Evolutionary conservation across 2,113 vertebrate genomes (phyloP).

Genomic region (Macaca nemestrina): DNA sequence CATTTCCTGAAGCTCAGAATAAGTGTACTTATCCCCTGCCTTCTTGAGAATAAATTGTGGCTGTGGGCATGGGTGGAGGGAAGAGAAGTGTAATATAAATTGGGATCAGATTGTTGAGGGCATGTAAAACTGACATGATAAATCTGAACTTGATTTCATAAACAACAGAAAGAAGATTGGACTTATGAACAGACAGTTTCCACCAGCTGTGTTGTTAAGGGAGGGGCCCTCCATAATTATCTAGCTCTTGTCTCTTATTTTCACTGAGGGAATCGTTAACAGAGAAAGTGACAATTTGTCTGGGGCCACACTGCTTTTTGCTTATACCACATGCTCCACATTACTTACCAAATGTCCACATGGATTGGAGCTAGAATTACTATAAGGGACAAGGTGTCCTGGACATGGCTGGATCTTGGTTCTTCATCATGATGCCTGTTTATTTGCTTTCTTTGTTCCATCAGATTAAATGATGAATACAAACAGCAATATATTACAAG

Average conservation of each 20-base stretch:
- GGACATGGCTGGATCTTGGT: background rate
- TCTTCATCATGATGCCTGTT: background rate
- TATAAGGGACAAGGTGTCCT: background rate
- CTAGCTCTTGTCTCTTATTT: background rate
- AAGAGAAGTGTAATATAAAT: background rate
- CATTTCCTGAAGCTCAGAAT: background rate
- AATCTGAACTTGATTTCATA: background rate
- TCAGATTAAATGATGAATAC: background rate
- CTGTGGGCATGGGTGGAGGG: accelerated
- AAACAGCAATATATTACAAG: background rate
- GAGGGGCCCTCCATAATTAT: background rate
- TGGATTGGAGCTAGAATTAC: background rate
- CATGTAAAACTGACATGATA: background rate
- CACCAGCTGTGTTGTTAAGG: background rate
- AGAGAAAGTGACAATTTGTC: background rate
- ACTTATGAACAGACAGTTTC: background rate
- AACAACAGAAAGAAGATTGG: background rate
- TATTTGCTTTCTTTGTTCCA: background rate
- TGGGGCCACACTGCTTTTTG: background rate
- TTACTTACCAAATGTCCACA: background rate
- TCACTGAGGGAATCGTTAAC: background rate
- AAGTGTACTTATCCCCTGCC: background rate
- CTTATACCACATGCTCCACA: background rate
- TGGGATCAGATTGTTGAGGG: background rate
- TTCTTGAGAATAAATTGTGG: background rate